Base-by-base conservation (phyloP, 2,888 invertebrate species). In the Apoda limacodes region DNA sequence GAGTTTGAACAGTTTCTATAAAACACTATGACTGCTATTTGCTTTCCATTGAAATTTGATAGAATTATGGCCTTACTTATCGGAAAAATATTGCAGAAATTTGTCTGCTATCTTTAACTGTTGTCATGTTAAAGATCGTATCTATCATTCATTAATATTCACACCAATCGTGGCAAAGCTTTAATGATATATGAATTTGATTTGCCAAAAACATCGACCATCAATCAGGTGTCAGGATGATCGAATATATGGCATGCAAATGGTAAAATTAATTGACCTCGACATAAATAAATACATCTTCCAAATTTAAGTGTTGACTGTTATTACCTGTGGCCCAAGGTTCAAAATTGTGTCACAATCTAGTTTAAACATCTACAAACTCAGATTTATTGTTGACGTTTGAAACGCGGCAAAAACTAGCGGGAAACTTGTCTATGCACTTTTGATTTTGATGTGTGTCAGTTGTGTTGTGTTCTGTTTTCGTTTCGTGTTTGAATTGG, bases 71-170 rank as follows among this genome's bases (percentile, higher is more conserved):
- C 48, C 42, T 49, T 42, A 51, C 55, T 55, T 61, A 67, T 65
- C 45, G 54, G 56, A 63, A 65, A 71, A 67, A 67, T 68, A 68
- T 64, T 50, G 56, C 48, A 50, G 42, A 52, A 48, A 51, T 58
- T 52, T 53, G 55, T 54, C 45, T 49, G 58, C 57, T 62, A 60
- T 68, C 70, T 71, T n/a, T n/a, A n/a, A n/a, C n/a, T n/a, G n/a
- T n/a, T n/a, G n/a, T n/a, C n/a, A n/a, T n/a, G n/a, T n/a, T n/a
- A n/a, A n/a, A n/a, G n/a, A n/a, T n/a, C n/a, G n/a, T n/a, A n/a
- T n/a, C n/a, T 43, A 45, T 43, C 43, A 59, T 66, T 71, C 66
- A 76, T 75, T 74, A 74, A 78, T 75, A 78, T 78, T 75, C 67
- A 74, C 61, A 59, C 56, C 49, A 49, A 56, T 58, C 49, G 53